Evolutionary conservation across 2,888 invertebrate genomes (phyloP), one percentile per base, ranked within the genome.

Genomic region (Melieria picta): DNA sequence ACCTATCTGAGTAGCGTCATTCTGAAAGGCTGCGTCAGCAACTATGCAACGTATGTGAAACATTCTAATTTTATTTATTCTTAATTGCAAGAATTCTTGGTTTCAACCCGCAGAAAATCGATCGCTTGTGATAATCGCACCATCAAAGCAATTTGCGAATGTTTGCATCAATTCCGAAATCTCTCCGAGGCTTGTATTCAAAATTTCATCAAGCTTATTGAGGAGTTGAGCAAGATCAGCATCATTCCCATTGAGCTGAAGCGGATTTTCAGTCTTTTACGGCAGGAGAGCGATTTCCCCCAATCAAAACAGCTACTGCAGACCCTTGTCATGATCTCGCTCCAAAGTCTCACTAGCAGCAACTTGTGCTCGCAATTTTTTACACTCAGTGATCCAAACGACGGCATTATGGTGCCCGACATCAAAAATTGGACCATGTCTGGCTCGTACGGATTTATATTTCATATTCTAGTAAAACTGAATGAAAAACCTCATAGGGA

Each of bases 161-260:
- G 88, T 43, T 80, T 90, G 43, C 80, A 83, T 55, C 81, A 86
- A 66, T 86, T 86, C 74, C 83, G 83, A 30, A 84, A 84, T 63
- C 82, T 90, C 5, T 81, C 87, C 57, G 83, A 85, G 52, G 82
- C 82, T 65, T 88, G 89, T 71, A 83, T 86, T 76, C 88, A 88
- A 74, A 88, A 89, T 79, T 82, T 91, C 62, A 88, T 91, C 55
- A 88, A 88, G 78, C 80, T 90, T 46, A 83, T 91, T 60, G 90
- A 90, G 81, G 87, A 87, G 70, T 83, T 91, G 7, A 90, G 90
- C 11, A 88, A 89, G 70, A 85, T 89, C 73, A 90, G 90, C 71
- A 89, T 91, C 72, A 88, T 88, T 46, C 88, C 90, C 1, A 84
- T 85, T 60, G 90, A 91, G 80, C 84, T 91, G n/a, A 90, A 90